Evolutionary conservation across 2,888 invertebrate species (phyloP).

Genomic region (Altica lythri): DNA sequence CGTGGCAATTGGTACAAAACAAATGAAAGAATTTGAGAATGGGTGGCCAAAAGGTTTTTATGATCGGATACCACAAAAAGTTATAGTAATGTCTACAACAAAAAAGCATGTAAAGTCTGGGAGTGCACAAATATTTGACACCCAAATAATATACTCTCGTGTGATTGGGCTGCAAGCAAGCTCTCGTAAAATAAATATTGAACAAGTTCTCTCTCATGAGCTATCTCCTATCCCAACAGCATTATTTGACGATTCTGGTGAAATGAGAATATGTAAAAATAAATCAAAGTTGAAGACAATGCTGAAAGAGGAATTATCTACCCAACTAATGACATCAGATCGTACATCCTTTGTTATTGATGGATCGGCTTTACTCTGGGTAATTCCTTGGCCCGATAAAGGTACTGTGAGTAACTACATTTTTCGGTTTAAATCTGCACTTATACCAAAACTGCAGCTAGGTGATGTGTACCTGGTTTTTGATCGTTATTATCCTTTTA

Average conservation of each 20-base stretch:
- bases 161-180: neutral
- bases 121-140: neutral
- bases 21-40: neutral
- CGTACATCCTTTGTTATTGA: too few relatives aligned
- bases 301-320: neutral
- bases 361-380: neutral
- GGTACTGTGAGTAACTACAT: neutral
- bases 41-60: neutral
- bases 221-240: too few relatives aligned
- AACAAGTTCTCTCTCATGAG: neutral
- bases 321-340: neutral
- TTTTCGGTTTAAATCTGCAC: too few relatives aligned
- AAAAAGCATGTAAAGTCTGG: neutral
- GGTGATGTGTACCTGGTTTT: neutral
- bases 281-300: neutral
- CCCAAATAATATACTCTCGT: neutral
- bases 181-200: neutral
- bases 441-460: too few relatives aligned
- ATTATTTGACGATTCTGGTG: neutral
- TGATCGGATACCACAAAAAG: neutral
- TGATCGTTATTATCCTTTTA: neutral
- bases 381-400: neutral
- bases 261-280: neutral
- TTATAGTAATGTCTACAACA: neutral
- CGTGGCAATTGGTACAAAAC: neutral